Evolutionary conservation across 1,140 invertebrate species (phyloP), one percentile per base, ranked within the genome.

Genomic region (Rhopalosiphum maidis): DNA sequence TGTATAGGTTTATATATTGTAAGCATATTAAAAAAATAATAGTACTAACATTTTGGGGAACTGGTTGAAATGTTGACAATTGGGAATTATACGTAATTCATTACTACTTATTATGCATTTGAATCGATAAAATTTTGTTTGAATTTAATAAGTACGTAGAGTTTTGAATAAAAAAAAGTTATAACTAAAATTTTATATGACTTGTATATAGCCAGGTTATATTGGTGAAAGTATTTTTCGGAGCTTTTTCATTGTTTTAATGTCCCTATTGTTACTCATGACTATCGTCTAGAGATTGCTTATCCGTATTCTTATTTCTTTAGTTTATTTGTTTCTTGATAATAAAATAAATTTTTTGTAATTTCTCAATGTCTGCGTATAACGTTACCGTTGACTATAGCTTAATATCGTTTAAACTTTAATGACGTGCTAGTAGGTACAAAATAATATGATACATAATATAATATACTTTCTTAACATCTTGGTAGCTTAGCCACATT

Each of bases 231-330:
- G 85, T 86, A 86, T 86, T 11, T 25, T 86, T 30, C 11, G 85
- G 25, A 46, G 23, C 41, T 86, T 86, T 86, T 86, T 46, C 30
- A 86, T 86, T 86, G 85, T 86, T 86, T 86, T 86, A 86, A 86
- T 41, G 41, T 43, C 4, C 23, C 85, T 86, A 85, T 85, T 85
- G 85, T 86, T 86, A 30, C 15, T 46, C 41, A 1, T 86, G 41
- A 30, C 41, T 15, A 86, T 86, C 25, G 41, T 86, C 23, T 86
- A 86, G 83, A 85, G 85, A 86, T 86, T 30, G n/a, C 30, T 15
- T 18, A 77, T 77, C 60, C n/a, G 60, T 4, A 77, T n/a, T 46
- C 41, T 41, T 41, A 41, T 41, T 41, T 41, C 43, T 41, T 41
- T 46, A 86, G 11, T 86, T 86, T 86, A 46, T 86, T 86, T 86